These are phyloP conservation scores for Erebia palarica DNA, from an alignment of 2,888 invertebrate genomes.

Conservation along the genomic window DNA sequence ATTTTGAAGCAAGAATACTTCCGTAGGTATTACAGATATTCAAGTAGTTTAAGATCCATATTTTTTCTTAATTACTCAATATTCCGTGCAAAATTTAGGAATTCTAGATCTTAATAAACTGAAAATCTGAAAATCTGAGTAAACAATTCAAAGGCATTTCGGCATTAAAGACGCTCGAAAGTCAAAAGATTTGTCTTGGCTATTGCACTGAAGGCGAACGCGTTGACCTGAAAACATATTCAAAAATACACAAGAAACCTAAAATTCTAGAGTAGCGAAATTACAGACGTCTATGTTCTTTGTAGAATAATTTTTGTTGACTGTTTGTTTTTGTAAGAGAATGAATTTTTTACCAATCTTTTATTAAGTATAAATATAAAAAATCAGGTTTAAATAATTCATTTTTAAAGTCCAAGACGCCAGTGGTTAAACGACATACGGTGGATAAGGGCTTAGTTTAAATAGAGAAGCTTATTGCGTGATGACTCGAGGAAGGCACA, in stretches of 20 bases:
- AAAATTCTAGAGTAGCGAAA: neutral
- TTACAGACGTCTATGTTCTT: neutral
- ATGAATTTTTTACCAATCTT: neutral
- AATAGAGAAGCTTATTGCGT: too few relatives aligned
- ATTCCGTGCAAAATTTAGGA: neutral
- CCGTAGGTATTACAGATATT: too few relatives aligned
- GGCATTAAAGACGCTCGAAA: neutral
- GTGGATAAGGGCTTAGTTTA: too few relatives aligned
- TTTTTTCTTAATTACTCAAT: neutral
- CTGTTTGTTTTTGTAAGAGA: neutral
- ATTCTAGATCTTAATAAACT: neutral
- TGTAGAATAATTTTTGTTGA: too few relatives aligned
- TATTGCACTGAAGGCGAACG: neutral
- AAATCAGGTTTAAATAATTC: too few relatives aligned
- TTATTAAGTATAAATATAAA: too few relatives aligned
- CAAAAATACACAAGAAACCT: slow-evolving; percentile 1
- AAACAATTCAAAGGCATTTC: slow-evolving; percentile 2
- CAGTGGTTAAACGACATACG: too few relatives aligned
- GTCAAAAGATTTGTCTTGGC: slow-evolving; percentile 5
- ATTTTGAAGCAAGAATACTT: too few relatives aligned
- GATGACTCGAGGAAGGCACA: too few relatives aligned
- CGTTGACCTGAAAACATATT: slow-evolving; percentile 5
- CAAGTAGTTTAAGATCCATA: too few relatives aligned
- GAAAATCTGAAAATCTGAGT: neutral
- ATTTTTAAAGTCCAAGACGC: too few relatives aligned